phyloP scores from a whole-genome alignment of 23 tunicate genomes.

The Styela clava region DNA sequence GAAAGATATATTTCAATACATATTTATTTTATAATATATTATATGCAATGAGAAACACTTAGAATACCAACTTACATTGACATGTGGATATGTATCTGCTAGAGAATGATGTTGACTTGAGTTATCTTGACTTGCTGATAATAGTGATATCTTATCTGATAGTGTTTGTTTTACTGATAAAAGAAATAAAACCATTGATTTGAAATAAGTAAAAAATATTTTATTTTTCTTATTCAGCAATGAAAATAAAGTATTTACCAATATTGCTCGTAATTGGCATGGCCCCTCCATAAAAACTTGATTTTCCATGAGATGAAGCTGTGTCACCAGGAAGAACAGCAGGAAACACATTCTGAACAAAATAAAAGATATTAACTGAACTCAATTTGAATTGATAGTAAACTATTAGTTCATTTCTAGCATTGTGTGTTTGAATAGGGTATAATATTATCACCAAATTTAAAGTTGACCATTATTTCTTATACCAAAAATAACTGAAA shows the following conservation, averaged over 20 bases:
- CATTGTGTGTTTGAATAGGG: too few species aligned
- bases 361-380: too few species aligned
- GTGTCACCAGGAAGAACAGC: slow-evolving; percentile 50
- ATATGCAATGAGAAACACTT: too few species aligned
- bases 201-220: too few species aligned
- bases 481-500: too few species aligned
- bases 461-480: too few species aligned
- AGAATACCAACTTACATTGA: background rate
- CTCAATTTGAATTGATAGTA: too few species aligned
- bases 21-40: too few species aligned
- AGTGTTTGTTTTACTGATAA: slow-evolving; percentile 78
- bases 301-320: slow-evolving; percentile 42
- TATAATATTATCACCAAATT: too few species aligned
- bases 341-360: slow-evolving; percentile 65
- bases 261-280: slow-evolving; percentile 87
- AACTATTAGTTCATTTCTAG: too few species aligned
- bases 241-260: slow-evolving; percentile 34
- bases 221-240: too few species aligned
- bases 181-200: background rate
- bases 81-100: background rate
- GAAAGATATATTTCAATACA: too few species aligned
- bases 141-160: slow-evolving; percentile 75
- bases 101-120: background rate
- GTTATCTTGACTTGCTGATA: slow-evolving; percentile 57
- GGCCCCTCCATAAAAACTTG: slow-evolving; percentile 84